These are phyloP conservation scores for Scarus forsteni DNA, from an alignment of 2,797 vertebrate genomes.

Conservation along the genomic window DNA sequence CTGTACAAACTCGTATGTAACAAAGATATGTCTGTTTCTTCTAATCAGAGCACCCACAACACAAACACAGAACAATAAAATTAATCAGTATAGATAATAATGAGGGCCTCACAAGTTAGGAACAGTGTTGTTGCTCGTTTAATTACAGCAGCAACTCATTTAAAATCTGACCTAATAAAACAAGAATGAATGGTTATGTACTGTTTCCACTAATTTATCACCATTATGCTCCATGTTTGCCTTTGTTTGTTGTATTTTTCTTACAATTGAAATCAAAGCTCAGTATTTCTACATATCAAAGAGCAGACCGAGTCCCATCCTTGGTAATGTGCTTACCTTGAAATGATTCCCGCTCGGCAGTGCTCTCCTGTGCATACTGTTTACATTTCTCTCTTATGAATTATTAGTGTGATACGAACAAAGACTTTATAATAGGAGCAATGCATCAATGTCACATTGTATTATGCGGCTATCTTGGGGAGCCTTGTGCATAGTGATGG, in stretches of 20 bases:
- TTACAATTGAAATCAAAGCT: slow-evolving; percentile 64
- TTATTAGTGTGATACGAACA: slow-evolving; percentile 84
- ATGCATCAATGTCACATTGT: slow-evolving; percentile 84
- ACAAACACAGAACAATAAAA: slow-evolving; percentile 63
- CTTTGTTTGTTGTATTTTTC: slow-evolving; percentile 36
- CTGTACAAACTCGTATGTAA: slow-evolving; percentile 32
- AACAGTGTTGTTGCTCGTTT: slow-evolving; percentile 61
- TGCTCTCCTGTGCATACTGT: slow-evolving; percentile 77
- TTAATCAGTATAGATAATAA: slow-evolving; percentile 75
- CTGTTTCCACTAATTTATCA: slow-evolving; percentile 56
- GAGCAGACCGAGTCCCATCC: slow-evolving; percentile 63
- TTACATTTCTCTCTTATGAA: slow-evolving; percentile 85
- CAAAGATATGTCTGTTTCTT: slow-evolving; percentile 44
- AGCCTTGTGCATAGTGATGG: slow-evolving; percentile 80
- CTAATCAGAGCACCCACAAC: slow-evolving; percentile 57
- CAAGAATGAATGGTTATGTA: slow-evolving; percentile 57
- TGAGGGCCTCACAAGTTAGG: slow-evolving; percentile 57
- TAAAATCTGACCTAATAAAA: slow-evolving; percentile 74
- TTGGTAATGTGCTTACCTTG: slow-evolving; percentile 79
- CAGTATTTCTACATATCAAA: slow-evolving; percentile 67
- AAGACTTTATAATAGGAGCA: slow-evolving; percentile 83
- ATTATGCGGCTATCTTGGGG: slow-evolving; percentile 80
- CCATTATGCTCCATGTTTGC: slow-evolving; percentile 50
- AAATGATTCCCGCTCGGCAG: slow-evolving; percentile 73
- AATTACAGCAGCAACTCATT: slow-evolving; percentile 71